Percentiles rank a stretch among this genome's conserved stretches.
These are phyloP conservation scores for Anas georgica DNA, from an alignment of 2,797 vertebrate genomes.

Conservation along the genomic window DNA sequence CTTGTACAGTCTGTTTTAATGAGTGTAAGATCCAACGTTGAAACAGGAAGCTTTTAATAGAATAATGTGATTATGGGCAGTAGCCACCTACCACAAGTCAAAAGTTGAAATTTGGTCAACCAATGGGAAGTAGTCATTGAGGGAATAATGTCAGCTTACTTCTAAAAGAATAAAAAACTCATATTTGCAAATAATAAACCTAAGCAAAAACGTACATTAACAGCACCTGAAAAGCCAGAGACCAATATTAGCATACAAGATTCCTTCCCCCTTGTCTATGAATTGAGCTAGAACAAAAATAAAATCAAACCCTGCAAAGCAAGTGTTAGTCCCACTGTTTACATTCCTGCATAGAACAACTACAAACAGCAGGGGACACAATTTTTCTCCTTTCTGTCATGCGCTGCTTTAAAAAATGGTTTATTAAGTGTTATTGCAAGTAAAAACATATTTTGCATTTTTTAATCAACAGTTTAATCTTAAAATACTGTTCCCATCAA, in stretches of 20 bases:
- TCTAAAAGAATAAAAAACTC: neutral
- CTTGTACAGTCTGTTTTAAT: neutral
- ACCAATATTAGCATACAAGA: neutral
- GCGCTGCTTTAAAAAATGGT: neutral
- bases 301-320: neutral
- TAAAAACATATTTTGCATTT: slow-evolving; percentile 38
- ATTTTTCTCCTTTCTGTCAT: neutral
- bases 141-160: neutral
- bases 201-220: neutral
- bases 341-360: slow-evolving; percentile 24
- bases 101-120: neutral
- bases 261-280: neutral
- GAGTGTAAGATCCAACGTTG: neutral
- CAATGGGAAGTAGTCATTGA: neutral
- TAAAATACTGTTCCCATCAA: slow-evolving; percentile 33
- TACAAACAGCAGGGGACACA: slow-evolving; percentile 6
- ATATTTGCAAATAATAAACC: neutral
- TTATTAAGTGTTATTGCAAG: slow-evolving; percentile 42
- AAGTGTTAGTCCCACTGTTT: slow-evolving; percentile 22
- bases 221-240: neutral
- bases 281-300: neutral
- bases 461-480: slow-evolving; percentile 41
- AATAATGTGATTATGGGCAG: neutral
- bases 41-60: neutral
- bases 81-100: neutral